Evolutionary conservation across 2,113 vertebrate species (phyloP), one percentile per base, ranked within the genome.

Genomic region (Phaethon lepturus): DNA sequence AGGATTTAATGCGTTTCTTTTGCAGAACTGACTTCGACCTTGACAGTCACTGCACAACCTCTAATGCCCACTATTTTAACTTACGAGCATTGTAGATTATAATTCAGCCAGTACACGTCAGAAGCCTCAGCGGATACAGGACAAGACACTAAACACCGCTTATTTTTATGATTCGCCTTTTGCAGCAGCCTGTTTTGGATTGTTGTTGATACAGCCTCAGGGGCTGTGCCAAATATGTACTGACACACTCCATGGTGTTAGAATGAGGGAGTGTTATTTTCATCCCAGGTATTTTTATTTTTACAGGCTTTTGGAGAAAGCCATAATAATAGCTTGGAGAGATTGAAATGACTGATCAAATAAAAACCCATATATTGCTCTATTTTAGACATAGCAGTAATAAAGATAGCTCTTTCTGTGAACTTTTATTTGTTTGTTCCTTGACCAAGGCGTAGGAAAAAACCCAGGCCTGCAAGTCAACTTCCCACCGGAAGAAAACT

Each of bases 251-350:
- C 47, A 47, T 3, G 2, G 64, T 78, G 87, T 81, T 87, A 86
- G 64, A 87, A 78, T 38, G 73, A 94, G 68, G 59, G 53, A 95
- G 62, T 72, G 89, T 85, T 94, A 94, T 95, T 97, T 96, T 96
- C 13, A 7, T 78, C 64, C 33, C 62, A 81, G 86, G 89, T 94
- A 89, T 94, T 97, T 97, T 94, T 95, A 67, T 59, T 94, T 96
- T 86, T 77, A 53, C 75, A 94, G 63, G 79, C 91, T 95, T 95
- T 91, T 79, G 91, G 67, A 74, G 93, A 96, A 93, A 93, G 52
- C 73, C 72, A 49, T 86, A 89, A 83, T 40, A 73, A 64, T 71
- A 81, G 55, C 68, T 89, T 81, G 29, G 80, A 74, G 60, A 72
- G 56, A 31, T 3, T 83, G 72, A 76, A 92, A 56, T 58, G 74